phyloP scores from a whole-genome alignment of 1,140 invertebrate genomes.

The Drosophila bocqueti region DNA sequence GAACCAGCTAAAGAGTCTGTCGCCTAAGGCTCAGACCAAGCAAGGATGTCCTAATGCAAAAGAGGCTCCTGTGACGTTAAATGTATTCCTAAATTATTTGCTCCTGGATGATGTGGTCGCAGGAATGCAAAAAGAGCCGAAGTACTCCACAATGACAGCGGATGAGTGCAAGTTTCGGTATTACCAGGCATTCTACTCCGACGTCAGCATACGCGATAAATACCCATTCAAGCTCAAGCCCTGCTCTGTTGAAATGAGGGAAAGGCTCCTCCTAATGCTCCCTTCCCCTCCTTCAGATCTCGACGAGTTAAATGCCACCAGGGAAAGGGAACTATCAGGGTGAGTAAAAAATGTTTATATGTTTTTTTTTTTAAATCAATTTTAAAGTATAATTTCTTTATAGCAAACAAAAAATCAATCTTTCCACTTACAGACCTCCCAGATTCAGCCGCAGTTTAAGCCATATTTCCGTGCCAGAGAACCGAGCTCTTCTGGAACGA shows the following conservation, averaged over 20 bases:
- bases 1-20: background rate
- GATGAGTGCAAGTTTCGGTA: too few species aligned
- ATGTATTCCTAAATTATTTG: too few species aligned
- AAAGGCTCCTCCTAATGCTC: conserved; percentile 15
- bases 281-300: too few species aligned
- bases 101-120: too few species aligned
- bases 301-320: conserved; percentile 6
- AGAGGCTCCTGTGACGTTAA: too few species aligned
- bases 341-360: background rate
- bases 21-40: background rate
- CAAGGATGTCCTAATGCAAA: background rate
- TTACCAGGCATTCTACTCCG: too few species aligned
- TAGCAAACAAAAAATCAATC: conserved; percentile 17
- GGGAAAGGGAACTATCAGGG: conserved; percentile 17
- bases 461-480: background rate
- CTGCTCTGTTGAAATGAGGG: background rate
- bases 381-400: background rate
- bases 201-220: too few species aligned
- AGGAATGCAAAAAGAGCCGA: too few species aligned
- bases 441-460: background rate
- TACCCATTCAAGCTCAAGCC: too few species aligned
- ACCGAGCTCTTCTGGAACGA: conserved; percentile 6
- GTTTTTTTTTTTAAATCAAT: background rate
- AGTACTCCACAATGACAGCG: too few species aligned
- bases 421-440: conserved; percentile 12